Evolutionary conservation across 35 echinoderm and acorn worm genomes (phyloP).

Genomic region (Apostichopus parvimensis): DNA sequence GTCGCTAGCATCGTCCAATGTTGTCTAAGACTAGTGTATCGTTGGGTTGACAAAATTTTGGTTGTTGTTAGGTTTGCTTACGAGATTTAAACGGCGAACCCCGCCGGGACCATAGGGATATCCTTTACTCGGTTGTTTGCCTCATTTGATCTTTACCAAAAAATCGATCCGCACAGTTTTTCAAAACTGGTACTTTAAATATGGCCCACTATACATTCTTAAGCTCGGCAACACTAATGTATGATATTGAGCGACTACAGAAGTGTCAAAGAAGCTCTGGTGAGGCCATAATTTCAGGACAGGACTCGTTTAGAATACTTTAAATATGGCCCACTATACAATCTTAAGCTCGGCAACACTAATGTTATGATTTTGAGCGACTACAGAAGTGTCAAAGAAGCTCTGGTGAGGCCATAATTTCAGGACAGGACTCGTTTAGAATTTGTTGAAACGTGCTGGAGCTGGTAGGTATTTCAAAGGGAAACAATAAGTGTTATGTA

Average conservation of each 20-base stretch:
- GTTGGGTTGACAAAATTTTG: not conserved
- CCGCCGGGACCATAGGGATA: not conserved
- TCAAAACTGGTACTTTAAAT: not conserved
- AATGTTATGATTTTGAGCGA: not conserved
- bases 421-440: not conserved
- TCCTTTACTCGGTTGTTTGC: not conserved
- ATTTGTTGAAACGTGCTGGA: not conserved
- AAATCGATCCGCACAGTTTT: not conserved
- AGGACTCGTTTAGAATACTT: not conserved
- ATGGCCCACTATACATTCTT: not conserved
- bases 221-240: not conserved
- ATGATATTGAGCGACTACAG: not conserved
- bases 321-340: not conserved
- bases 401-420: not conserved
- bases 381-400: not conserved
- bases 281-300: not conserved
- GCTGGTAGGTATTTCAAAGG: not conserved
- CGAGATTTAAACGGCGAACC: not conserved
- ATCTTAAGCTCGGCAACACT: not conserved
- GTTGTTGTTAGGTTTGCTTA: not conserved
- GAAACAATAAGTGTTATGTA: not conserved
- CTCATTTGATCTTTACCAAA: not conserved
- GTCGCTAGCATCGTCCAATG: too few species aligned
- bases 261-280: not conserved
- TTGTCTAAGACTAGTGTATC: not conserved